phyloP scores from a whole-genome alignment of 2,888 invertebrate species.

The Hirtodrosophila histrioides region DNA sequence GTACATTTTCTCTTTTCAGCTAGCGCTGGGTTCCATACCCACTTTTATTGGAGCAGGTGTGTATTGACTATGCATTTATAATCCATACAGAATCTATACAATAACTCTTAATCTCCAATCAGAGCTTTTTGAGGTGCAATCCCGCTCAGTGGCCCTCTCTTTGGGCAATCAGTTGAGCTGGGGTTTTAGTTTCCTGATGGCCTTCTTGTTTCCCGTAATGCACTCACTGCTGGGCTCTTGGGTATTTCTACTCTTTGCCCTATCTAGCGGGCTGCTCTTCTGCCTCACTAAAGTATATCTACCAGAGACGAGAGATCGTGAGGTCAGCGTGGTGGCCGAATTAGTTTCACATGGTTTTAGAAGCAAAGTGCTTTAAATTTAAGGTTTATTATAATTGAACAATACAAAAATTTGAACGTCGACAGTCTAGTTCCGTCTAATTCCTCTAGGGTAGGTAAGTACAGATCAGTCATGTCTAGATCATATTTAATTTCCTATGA shows the following conservation, averaged over 20 bases:
- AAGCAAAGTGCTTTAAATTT: constrained; percentile 86
- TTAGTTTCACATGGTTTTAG: constrained; percentile 85
- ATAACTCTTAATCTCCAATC: too few species aligned
- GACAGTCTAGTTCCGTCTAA: too few species aligned
- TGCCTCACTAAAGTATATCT: constrained; percentile 87
- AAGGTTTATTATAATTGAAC: constrained; percentile 17
- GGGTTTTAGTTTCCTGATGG: constrained; percentile 54
- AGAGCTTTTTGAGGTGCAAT: constrained; percentile 32
- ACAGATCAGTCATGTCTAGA: too few species aligned
- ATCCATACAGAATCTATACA: too few species aligned
- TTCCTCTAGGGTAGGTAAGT: too few species aligned
- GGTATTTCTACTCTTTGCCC: constrained; percentile 52
- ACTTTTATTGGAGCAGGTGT: constrained; percentile 59
- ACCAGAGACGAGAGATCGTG: constrained; percentile 90
- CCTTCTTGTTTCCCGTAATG: constrained; percentile 53
- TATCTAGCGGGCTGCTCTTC: constrained; percentile 60
- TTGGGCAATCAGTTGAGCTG: constrained; percentile 55
- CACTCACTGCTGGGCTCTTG: constrained; percentile 34
- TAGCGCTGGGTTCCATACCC: constrained; percentile 55
- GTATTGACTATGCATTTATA: neutral
- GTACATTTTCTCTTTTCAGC: neutral
- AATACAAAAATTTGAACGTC: too few species aligned
- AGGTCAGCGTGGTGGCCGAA: constrained; percentile 87
- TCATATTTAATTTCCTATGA: too few species aligned
- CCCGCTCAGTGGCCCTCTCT: constrained; percentile 53